These are phyloP conservation scores for Sceliomorpha sp. DNA, from an alignment of 2,888 invertebrate species.

Conservation along the genomic window DNA sequence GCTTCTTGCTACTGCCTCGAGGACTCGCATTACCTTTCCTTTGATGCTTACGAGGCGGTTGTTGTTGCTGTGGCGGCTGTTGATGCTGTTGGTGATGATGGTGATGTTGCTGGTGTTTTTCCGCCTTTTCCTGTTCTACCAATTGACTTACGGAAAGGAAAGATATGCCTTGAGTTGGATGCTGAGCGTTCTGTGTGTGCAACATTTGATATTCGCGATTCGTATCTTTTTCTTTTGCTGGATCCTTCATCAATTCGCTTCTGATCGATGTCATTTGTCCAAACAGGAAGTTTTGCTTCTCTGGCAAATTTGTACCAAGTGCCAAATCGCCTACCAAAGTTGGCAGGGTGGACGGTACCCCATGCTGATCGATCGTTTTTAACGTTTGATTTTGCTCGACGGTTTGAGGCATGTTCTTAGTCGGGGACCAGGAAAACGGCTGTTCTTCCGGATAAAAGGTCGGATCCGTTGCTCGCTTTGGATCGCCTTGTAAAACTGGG, in stretches of 20 bases:
- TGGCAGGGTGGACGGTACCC: constrained; percentile 82
- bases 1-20: constrained; percentile 70
- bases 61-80: constrained; percentile 60
- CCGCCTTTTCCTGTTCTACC: constrained; percentile 82
- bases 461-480: constrained; percentile 64
- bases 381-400: constrained; percentile 72
- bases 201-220: constrained; percentile 72
- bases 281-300: constrained; percentile 75
- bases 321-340: constrained; percentile 85
- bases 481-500: constrained; percentile 70
- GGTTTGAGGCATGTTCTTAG: constrained; percentile 80
- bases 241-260: constrained; percentile 65
- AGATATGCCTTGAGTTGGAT: constrained; percentile 78
- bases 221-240: constrained; percentile 70
- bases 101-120: constrained; percentile 68
- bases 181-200: constrained; percentile 75
- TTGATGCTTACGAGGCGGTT: constrained; percentile 71
- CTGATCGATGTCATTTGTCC: constrained; percentile 63
- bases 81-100: constrained; percentile 62
- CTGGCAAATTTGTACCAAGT: constrained; percentile 77
- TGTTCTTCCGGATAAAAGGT: constrained; percentile 79
- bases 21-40: constrained; percentile 74
- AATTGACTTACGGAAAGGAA: constrained; percentile 85
- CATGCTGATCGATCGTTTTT: constrained; percentile 74
- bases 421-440: constrained; percentile 83